Conservation (phyloP, 2,113 vertebrate species). For the Aegithalos caudatus region DNA sequence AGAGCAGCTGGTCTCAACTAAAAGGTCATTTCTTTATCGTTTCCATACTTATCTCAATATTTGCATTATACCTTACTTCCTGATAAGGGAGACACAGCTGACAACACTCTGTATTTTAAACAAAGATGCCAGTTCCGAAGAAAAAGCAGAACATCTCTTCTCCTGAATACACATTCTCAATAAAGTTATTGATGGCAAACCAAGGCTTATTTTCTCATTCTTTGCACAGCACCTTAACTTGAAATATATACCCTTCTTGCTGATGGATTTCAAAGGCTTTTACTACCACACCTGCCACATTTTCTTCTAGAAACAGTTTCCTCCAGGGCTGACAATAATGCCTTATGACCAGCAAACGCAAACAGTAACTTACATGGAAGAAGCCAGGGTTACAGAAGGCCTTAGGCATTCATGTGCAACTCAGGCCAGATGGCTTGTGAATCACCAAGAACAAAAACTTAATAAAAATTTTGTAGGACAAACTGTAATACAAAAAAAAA, state of each 20-base stretch:
- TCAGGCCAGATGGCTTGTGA: not conserved
- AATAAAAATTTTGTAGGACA: not conserved
- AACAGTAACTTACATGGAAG: not conserved
- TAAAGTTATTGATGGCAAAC: not conserved
- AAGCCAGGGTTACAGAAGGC: not conserved
- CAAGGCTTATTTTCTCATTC: not conserved
- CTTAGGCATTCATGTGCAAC: not conserved
- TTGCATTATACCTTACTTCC: conserved; percentile 25
- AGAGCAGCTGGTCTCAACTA: conserved; percentile 52
- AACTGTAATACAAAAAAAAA: not conserved
- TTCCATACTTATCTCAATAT: conserved; percentile 27
- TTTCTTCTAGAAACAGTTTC: not conserved
- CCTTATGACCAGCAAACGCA: not conserved
- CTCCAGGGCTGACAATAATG: not conserved
- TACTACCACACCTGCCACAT: not conserved
- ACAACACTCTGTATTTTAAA: not conserved
- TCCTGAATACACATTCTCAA: not conserved
- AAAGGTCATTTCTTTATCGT: conserved; percentile 13
- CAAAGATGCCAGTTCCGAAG: not conserved
- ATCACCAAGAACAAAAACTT: not conserved
- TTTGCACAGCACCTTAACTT: not conserved
- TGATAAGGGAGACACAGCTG: not conserved
- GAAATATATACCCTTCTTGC: not conserved
- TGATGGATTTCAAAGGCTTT: not conserved
- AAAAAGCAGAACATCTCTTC: not conserved